These are phyloP conservation scores for Trogon surrucura DNA, from an alignment of 2,113 vertebrate genomes.

Conservation along the genomic window DNA sequence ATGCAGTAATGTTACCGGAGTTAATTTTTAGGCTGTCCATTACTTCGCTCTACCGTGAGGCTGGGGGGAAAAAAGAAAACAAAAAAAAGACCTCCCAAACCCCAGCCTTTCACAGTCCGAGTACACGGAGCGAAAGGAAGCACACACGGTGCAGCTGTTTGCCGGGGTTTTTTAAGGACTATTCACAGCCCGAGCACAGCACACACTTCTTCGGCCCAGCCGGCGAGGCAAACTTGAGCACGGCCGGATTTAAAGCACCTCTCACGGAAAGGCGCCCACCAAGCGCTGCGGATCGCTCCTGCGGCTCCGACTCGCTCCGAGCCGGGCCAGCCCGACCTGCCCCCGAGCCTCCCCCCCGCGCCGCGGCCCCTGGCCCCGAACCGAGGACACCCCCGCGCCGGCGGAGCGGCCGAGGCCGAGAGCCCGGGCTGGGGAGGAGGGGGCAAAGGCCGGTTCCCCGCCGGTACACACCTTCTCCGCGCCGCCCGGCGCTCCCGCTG, in stretches of 20 bases:
- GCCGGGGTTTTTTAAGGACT: not conserved
- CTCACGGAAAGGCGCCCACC: not conserved
- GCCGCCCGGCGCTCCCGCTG: no score
- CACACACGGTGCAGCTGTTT: not conserved
- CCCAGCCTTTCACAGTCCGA: not conserved
- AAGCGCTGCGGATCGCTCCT: fast-evolving
- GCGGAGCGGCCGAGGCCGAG: not conserved
- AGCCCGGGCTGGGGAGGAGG: no score
- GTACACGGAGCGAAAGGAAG: not conserved
- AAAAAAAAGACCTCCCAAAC: not conserved
- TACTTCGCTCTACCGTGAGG: not conserved
- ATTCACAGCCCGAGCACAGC: not conserved
- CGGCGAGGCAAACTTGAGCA: not conserved
- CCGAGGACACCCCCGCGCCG: not conserved
- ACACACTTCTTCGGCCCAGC: not conserved
- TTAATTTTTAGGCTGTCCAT: not conserved
- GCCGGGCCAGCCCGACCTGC: not conserved
- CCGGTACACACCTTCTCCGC: conserved; percentile 75
- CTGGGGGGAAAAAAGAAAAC: no score
- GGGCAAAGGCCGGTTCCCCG: not conserved
- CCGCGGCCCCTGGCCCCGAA: not conserved
- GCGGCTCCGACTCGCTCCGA: fast-evolving
- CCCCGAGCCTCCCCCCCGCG: not conserved
- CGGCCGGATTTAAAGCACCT: fast-evolving
- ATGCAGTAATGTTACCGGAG: not conserved